Evolutionary conservation across 2,113 vertebrate species (phyloP).

Genomic region (Carassius gibelio): DNA sequence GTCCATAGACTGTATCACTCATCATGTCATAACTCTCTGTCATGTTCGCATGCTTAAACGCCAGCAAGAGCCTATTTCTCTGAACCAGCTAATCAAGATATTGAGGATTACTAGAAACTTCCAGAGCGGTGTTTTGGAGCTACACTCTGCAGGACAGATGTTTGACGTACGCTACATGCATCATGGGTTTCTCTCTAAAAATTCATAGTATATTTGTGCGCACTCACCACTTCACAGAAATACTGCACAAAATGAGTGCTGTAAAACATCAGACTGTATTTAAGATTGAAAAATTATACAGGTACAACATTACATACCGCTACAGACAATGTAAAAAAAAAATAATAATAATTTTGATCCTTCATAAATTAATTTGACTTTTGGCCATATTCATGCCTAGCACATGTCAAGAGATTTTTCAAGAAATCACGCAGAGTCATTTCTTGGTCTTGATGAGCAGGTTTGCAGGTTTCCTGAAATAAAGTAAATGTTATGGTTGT

Average conservation of each 20-base stretch:
- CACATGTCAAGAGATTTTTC: neutral
- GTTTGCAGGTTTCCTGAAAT: constrained; percentile 36
- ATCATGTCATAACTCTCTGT: too few relatives aligned
- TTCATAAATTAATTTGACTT: constrained; percentile 36
- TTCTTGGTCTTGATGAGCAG: neutral
- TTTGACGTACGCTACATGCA: too few relatives aligned
- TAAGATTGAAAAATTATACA: neutral
- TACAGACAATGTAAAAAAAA: neutral
- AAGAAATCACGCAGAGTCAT: neutral
- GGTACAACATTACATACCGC: neutral
- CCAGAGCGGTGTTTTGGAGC: too few relatives aligned
- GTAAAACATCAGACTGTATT: neutral
- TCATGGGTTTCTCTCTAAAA: too few relatives aligned
- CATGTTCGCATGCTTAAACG: too few relatives aligned
- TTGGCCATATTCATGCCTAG: fast-evolving
- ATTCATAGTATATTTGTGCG: too few relatives aligned
- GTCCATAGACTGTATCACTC: too few relatives aligned
- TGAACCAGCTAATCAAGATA: too few relatives aligned
- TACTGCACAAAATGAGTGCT: neutral
- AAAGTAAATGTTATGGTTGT: constrained; percentile 5
- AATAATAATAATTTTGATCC: neutral
- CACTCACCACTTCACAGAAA: neutral
- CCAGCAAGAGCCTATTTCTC: too few relatives aligned
- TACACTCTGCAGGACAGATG: too few relatives aligned
- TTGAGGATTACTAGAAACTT: too few relatives aligned